Evolutionary conservation across 2,113 vertebrate genomes (phyloP).

Genomic region (Xenopus tropicalis): DNA sequence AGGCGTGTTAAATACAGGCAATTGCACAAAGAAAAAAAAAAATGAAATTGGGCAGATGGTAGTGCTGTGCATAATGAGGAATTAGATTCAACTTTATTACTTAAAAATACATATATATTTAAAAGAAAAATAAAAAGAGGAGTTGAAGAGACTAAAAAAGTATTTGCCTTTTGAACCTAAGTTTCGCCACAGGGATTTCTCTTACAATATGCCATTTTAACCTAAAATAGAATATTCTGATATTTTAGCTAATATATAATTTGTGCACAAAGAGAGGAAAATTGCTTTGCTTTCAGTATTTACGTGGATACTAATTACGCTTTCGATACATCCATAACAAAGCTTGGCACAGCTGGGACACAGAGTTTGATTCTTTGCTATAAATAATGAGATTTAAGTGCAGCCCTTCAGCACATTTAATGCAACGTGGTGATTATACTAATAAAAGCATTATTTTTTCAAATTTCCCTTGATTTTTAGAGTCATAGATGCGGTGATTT

Average conservation of each 20-base stretch:
- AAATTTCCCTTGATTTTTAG: not conserved
- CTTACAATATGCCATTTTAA: conserved; percentile 33
- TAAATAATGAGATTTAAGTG: conserved; percentile 32
- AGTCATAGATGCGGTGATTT: not conserved
- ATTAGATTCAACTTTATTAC: conserved; percentile 7
- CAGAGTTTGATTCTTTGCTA: conserved; percentile 23
- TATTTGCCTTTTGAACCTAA: conserved; percentile 20
- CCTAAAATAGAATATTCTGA: conserved; percentile 42
- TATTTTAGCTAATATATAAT: conserved; percentile 45
- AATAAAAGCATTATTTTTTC: conserved; percentile 16
- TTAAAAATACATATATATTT: conserved; percentile 1
- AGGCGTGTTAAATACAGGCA: too few species aligned
- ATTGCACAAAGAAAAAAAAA: too few species aligned
- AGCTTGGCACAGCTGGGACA: conserved; percentile 36
- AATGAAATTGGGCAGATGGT: too few species aligned
- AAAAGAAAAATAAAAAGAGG: not conserved
- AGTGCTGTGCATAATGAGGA: not conserved
- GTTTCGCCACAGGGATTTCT: conserved; percentile 7
- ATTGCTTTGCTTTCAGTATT: conserved; percentile 41
- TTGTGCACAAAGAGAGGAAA: conserved; percentile 37
- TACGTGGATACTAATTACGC: conserved; percentile 40
- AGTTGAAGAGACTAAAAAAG: not conserved
- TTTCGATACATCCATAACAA: conserved; percentile 39
- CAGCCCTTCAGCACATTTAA: conserved; percentile 22
- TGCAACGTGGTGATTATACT: conserved; percentile 12